Conservation (phyloP, 1,140 invertebrate genomes). For the Grapholita molesta region DNA sequence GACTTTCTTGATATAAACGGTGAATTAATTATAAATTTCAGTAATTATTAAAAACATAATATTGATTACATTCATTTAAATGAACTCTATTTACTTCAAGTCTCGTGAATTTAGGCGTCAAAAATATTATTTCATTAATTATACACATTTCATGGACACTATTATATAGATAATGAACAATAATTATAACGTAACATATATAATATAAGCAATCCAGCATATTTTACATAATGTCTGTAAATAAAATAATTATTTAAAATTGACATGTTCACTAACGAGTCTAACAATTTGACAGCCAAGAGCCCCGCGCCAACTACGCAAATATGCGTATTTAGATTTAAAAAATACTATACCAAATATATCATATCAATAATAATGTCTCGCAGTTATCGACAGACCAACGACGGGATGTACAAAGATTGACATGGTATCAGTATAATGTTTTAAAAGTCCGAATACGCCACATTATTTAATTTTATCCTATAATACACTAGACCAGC, state of each 20-base stretch:
- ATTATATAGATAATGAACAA: too few relatives aligned
- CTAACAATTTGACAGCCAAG: neutral
- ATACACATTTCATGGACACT: too few relatives aligned
- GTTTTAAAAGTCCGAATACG: neutral
- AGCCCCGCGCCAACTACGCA: neutral
- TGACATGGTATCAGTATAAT: neutral
- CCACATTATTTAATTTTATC: slow-evolving; percentile 18
- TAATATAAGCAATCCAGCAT: slow-evolving; percentile 14
- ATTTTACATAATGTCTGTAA: slow-evolving; percentile 20
- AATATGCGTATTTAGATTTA: neutral
- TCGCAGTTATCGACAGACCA: neutral
- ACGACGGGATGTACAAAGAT: neutral
- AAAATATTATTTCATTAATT: too few relatives aligned
- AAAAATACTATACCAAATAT: neutral
- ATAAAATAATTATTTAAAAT: slow-evolving; percentile 13
- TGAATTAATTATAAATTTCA: too few relatives aligned
- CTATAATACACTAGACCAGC: slow-evolving; percentile 32
- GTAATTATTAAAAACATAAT: too few relatives aligned
- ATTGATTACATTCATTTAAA: too few relatives aligned
- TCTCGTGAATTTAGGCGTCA: too few relatives aligned
- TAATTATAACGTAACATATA: slow-evolving; percentile 45
- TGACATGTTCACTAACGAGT: slow-evolving; percentile 17
- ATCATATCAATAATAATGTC: neutral
- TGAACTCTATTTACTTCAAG: too few relatives aligned
- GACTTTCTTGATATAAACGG: too few relatives aligned